phyloP scores from a whole-genome alignment of 2,113 vertebrate genomes.

The Geococcyx californianus region DNA sequence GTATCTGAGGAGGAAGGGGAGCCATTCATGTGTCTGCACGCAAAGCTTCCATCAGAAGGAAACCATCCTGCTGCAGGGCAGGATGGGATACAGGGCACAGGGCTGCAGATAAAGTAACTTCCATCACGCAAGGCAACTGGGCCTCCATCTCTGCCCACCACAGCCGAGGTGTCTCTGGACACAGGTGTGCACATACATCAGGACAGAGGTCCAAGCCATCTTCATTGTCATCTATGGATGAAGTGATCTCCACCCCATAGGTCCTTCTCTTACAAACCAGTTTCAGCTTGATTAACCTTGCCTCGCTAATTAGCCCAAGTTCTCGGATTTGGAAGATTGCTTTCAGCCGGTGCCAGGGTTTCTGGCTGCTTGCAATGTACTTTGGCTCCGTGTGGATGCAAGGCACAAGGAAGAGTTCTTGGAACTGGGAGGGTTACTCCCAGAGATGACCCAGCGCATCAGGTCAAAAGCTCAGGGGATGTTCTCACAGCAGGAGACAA shows the following conservation, averaged over 20 bases:
- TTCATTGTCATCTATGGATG: background rate
- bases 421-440: background rate
- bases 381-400: background rate
- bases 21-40: background rate
- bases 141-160: background rate
- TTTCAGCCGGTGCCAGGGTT: background rate
- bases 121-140: background rate
- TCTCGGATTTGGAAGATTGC: background rate
- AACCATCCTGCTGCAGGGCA: background rate
- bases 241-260: background rate
- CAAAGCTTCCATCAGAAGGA: background rate
- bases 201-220: background rate
- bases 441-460: background rate
- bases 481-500: background rate
- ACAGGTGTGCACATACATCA: background rate
- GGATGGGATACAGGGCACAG: background rate
- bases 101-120: background rate
- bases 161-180: rapidly evolving
- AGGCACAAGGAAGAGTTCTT: background rate
- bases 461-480: background rate
- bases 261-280: background rate
- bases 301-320: background rate
- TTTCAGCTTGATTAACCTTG: background rate
- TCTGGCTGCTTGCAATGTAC: background rate
- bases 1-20: background rate